These are phyloP conservation scores for Vanessa atalanta DNA, from an alignment of 1,140 invertebrate species.

Conservation along the genomic window DNA sequence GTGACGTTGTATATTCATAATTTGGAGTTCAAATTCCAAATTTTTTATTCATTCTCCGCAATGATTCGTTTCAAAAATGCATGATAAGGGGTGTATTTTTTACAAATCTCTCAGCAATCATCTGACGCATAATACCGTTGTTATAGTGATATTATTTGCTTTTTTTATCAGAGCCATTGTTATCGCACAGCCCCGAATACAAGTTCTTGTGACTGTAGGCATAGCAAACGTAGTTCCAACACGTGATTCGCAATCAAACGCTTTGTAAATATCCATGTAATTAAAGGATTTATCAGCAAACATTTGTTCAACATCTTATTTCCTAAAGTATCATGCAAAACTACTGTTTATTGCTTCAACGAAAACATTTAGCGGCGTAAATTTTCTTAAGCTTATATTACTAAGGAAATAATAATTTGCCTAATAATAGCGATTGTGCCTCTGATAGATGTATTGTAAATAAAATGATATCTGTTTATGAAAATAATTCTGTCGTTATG, in stretches of 20 bases:
- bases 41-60: too few relatives aligned
- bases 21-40: too few relatives aligned
- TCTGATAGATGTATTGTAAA: slow-evolving; percentile 30
- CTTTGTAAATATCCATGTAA: not conserved
- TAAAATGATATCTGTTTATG: slow-evolving; percentile 22
- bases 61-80: too few relatives aligned
- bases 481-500: slow-evolving; percentile 20
- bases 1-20: not conserved
- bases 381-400: not conserved
- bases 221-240: not conserved
- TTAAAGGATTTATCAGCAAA: not conserved
- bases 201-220: not conserved
- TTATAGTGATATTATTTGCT: slow-evolving; percentile 2
- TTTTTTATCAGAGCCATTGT: not conserved
- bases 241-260: slow-evolving; percentile 10
- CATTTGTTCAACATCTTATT: not conserved
- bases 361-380: slow-evolving; percentile 3
- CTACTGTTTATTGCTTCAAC: not conserved
- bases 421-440: slow-evolving; percentile 26
- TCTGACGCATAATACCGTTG: not conserved
- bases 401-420: not conserved
- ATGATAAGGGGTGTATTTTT: not conserved
- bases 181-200: not conserved
- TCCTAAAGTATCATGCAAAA: slow-evolving; percentile 6
- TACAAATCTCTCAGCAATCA: not conserved